These are phyloP conservation scores for Tiliacea citrago DNA, from an alignment of 2,888 invertebrate genomes.

Conservation along the genomic window DNA sequence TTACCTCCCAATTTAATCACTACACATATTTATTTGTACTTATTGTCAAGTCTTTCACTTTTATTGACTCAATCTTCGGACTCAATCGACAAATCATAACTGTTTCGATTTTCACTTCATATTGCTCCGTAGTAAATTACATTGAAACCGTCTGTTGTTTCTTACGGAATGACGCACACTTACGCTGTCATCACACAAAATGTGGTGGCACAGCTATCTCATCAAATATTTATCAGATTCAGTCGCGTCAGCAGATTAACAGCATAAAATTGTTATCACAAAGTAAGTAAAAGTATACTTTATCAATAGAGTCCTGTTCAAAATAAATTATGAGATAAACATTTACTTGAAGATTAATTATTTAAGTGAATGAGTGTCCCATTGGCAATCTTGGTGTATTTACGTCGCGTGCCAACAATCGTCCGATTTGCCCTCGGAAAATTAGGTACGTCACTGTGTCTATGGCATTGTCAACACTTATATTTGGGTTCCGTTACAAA, in stretches of 20 bases:
- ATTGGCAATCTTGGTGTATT: conserved; percentile 11
- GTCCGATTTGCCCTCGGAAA: conserved; percentile 3
- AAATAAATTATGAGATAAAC: neutral
- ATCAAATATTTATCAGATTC: conserved; percentile 50
- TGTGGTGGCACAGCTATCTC: conserved; percentile 29
- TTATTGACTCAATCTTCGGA: too few species aligned
- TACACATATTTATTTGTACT: conserved; percentile 5
- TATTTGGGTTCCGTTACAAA: neutral
- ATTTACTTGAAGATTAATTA: neutral
- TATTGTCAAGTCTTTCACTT: conserved; percentile 1
- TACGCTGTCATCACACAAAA: conserved; percentile 16
- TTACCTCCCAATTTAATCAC: conserved; percentile 37
- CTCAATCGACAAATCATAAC: neutral
- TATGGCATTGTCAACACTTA: neutral
- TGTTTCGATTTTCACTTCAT: neutral
- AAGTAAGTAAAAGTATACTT: conserved; percentile 8
- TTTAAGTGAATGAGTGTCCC: conserved; percentile 6
- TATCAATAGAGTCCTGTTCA: neutral
- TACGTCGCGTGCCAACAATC: conserved; percentile 16
- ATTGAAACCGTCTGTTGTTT: conserved; percentile 11
- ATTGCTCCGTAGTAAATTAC: conserved; percentile 17
- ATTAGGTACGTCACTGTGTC: neutral
- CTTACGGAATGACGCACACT: conserved; percentile 26
- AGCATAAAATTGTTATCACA: conserved; percentile 51
- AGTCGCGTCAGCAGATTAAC: conserved; percentile 47